These are phyloP conservation scores for Siniperca chuatsi DNA, from an alignment of 2,113 vertebrate species.

Conservation along the genomic window DNA sequence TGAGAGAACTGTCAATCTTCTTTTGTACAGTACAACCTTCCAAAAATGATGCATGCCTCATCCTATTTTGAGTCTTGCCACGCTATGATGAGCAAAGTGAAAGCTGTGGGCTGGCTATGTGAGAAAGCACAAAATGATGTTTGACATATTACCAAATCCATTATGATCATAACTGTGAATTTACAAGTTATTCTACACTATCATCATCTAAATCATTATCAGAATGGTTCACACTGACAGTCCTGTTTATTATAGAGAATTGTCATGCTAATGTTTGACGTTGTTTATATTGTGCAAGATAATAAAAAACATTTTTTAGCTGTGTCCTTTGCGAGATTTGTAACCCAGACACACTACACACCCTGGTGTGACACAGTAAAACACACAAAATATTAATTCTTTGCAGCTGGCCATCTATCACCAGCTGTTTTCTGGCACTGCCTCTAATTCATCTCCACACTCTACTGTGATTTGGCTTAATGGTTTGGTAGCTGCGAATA, in stretches of 20 bases:
- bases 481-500: slow-evolving; percentile 64
- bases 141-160: slow-evolving; percentile 38
- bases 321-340: slow-evolving; percentile 10
- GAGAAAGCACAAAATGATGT: slow-evolving; percentile 44
- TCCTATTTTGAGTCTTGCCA: slow-evolving; percentile 51
- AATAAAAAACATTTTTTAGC: neutral
- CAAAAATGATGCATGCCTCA: slow-evolving; percentile 49
- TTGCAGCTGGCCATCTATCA: slow-evolving; percentile 57
- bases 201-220: neutral
- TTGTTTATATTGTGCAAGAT: neutral
- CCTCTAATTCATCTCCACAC: slow-evolving; percentile 55
- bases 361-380: slow-evolving; percentile 6
- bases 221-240: neutral
- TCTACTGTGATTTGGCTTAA: slow-evolving; percentile 52
- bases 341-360: neutral
- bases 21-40: neutral
- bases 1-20: slow-evolving; percentile 33
- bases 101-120: slow-evolving; percentile 31
- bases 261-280: neutral
- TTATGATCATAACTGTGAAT: slow-evolving; percentile 11
- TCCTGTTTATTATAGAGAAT: neutral
- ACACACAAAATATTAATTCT: slow-evolving; percentile 44
- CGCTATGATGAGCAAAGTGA: slow-evolving; percentile 50
- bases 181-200: neutral
- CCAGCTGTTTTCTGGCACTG: slow-evolving; percentile 47